Evolutionary conservation across 2,797 vertebrate species (phyloP).

Genomic region (Oreonectes daqikongensis): DNA sequence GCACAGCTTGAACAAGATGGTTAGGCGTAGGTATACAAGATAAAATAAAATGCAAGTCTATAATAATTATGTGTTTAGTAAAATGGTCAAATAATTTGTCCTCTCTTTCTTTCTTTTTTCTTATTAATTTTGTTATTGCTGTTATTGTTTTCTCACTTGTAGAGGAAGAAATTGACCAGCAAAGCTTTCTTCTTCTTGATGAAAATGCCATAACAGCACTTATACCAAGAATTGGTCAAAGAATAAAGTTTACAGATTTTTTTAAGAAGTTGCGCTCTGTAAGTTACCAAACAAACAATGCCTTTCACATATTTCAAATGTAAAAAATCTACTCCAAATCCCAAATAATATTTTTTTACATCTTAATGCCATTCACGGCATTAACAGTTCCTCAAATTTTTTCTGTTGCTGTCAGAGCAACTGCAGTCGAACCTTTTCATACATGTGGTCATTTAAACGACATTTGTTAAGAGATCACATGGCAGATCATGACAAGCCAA

Average conservation of each 20-base stretch:
- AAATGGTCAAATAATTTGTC: no score
- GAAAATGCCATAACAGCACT: constrained; percentile 10
- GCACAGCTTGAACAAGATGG: no score
- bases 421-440: background rate
- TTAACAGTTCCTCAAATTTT: background rate
- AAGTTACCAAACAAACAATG: background rate
- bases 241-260: constrained; percentile 8
- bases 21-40: no score
- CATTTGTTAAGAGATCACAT: constrained; percentile 9
- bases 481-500: background rate
- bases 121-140: background rate
- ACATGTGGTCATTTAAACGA: background rate
- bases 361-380: background rate
- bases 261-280: constrained; percentile 1
- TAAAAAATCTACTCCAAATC: background rate
- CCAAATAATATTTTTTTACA: constrained; percentile 4
- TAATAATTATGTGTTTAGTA: no score
- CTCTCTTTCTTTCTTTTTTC: no score
- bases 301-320: background rate
- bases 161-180: constrained; percentile 4
- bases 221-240: constrained; percentile 13
- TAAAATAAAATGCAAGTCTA: no score
- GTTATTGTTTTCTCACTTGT: background rate
- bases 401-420: background rate
- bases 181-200: constrained; percentile 10